phyloP scores from a whole-genome alignment of 92 coral and sea anemone species.

The Bergia puertoricense region DNA sequence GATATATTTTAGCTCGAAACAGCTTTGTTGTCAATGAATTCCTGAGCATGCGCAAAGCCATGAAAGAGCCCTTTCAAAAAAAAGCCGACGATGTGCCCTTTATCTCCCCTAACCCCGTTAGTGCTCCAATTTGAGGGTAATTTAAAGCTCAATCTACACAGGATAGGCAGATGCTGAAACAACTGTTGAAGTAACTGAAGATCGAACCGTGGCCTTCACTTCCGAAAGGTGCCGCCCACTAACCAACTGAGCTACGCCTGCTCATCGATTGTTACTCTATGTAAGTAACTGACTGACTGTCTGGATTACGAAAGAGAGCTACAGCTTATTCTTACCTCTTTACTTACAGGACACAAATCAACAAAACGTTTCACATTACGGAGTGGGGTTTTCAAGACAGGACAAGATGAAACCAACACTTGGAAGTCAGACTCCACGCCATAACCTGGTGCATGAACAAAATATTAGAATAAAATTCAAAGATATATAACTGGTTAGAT shows the following conservation, averaged over 20 bases:
- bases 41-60: no score
- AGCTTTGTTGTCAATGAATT: no score
- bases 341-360: conserved; percentile 91
- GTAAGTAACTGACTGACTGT: background rate
- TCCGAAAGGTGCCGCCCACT: background rate
- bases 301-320: background rate
- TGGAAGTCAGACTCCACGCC: conserved; percentile 93
- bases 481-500: no score
- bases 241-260: background rate
- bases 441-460: conserved; percentile 62
- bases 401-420: conserved; percentile 82
- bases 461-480: no score
- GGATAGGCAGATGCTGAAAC: background rate
- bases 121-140: background rate
- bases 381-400: conserved; percentile 68
- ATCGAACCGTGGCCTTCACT: background rate
- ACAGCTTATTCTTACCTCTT: conserved; percentile 60
- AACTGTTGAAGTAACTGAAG: background rate
- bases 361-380: conserved; percentile 84
- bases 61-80: no score
- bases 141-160: background rate
- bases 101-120: background rate
- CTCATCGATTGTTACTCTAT: background rate
- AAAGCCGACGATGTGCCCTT: no score
- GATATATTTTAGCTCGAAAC: no score